phyloP scores from a whole-genome alignment of 64 coral and sea anemone species.

The Platygyra sinensis region DNA sequence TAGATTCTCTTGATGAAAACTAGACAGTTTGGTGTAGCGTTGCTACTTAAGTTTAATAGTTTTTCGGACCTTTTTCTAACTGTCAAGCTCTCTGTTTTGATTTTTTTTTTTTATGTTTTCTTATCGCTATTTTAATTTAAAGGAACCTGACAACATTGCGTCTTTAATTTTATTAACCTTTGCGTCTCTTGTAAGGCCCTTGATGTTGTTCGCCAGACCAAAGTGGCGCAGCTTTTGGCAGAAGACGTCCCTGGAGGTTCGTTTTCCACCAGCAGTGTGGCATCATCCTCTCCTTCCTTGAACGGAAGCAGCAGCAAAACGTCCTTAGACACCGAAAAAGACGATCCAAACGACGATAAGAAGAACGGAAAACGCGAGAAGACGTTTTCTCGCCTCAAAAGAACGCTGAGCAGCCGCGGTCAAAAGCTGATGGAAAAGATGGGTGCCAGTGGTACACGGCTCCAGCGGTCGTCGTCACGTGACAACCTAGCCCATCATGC shows the following conservation, averaged over 20 bases:
- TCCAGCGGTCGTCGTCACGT: conserved; percentile 97
- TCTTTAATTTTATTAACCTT: background rate
- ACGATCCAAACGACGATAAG: conserved; percentile 77
- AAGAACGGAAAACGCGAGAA: conserved; percentile 98
- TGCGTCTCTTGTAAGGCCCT: conserved; percentile 63
- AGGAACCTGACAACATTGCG: too few species aligned
- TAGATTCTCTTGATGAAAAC: too few species aligned
- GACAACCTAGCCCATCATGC: conserved; percentile 95
- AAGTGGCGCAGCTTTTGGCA: conserved; percentile 91
- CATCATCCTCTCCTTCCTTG: conserved; percentile 63
- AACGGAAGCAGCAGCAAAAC: conserved; percentile 57
- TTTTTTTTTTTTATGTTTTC: too few species aligned
- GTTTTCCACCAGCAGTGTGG: conserved; percentile 55
- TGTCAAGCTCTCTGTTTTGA: too few species aligned
- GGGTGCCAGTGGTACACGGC: conserved; percentile 88
- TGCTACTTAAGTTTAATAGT: too few species aligned
- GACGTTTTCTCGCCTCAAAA: conserved; percentile 89
- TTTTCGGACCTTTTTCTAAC: too few species aligned
- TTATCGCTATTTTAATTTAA: too few species aligned
- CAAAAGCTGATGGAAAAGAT: conserved; percentile 99
- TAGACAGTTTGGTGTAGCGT: too few species aligned
- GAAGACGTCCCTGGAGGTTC: conserved; percentile 71
- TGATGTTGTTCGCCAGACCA: conserved; percentile 95
- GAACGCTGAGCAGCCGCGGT: conserved; percentile 90
- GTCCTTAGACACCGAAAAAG: conserved; percentile 62